Conservation (phyloP, 2,113 vertebrate species). For the Bubo blakistoni region DNA sequence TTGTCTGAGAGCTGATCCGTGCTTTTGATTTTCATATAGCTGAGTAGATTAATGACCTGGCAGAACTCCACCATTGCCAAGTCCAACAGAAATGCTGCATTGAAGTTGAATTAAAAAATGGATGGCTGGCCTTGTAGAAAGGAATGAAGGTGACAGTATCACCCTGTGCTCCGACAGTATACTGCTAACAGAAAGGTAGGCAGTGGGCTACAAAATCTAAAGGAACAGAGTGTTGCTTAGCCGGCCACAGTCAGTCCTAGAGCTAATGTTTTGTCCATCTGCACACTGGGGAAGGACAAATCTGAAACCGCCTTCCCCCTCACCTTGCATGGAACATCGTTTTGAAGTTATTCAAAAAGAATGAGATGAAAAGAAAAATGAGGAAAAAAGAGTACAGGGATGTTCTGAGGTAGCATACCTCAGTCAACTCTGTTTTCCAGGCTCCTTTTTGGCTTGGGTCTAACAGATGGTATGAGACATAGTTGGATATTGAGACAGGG, state of each 20-base stretch:
- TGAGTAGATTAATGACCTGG: neutral
- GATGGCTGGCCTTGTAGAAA: neutral
- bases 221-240: neutral
- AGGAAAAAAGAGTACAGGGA: neutral
- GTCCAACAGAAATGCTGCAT: neutral
- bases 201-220: neutral
- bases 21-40: neutral
- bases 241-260: neutral
- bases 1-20: neutral
- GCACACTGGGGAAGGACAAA: neutral
- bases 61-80: neutral
- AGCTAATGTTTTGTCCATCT: neutral
- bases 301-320: neutral
- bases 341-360: neutral
- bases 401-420: neutral
- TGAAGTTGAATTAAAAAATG: neutral
- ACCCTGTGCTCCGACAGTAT: neutral
- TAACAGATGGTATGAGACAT: neutral
- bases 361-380: neutral
- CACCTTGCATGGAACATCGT: neutral
- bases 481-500: neutral
- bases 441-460: neutral
- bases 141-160: neutral
- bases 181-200: neutral
- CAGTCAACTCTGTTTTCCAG: rapidly evolving